Evolutionary conservation across 2,888 invertebrate species (phyloP).

Genomic region (Pilophorus perplexus): DNA sequence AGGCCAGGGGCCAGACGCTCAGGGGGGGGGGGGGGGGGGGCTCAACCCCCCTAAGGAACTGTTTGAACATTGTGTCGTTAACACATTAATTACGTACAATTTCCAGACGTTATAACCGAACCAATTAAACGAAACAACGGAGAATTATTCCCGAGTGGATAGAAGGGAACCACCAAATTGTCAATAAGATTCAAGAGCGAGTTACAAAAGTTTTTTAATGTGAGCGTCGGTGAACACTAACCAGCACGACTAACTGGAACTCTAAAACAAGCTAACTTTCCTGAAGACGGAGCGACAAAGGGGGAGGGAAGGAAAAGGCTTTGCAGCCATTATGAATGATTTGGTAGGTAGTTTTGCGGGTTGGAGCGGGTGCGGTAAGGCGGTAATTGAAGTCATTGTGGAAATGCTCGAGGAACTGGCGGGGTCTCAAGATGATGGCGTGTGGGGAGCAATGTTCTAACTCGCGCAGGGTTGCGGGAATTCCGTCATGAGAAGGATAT

Average conservation of each 20-base stretch:
- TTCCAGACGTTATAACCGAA: no score
- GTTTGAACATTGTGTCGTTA: no score
- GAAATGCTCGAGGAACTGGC: slow-evolving; percentile 10
- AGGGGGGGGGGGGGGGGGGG: no score
- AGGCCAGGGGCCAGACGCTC: no score
- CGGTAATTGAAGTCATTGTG: slow-evolving; percentile 16
- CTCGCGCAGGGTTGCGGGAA: no score
- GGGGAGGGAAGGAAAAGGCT: slow-evolving; percentile 12
- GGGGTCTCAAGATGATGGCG: slow-evolving; percentile 11
- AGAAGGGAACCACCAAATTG: slow-evolving; percentile 3
- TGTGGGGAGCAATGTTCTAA: no score
- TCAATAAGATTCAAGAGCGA: slow-evolving; percentile 3
- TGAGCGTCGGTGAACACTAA: slow-evolving; percentile 14
- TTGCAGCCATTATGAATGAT: slow-evolving; percentile 29
- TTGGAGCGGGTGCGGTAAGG: not conserved
- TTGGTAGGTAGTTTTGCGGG: slow-evolving; percentile 22
- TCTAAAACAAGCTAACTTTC: slow-evolving; percentile 27
- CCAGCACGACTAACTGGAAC: slow-evolving; percentile 19
- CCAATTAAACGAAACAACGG: no score
- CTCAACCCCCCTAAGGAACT: no score
- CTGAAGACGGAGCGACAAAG: no score
- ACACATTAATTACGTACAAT: no score
- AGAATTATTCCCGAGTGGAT: no score
- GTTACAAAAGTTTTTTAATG: slow-evolving; percentile 18
- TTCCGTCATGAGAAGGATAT: no score